These are phyloP conservation scores for Lacanobia oleracea DNA, from an alignment of 2,888 invertebrate species.

Conservation along the genomic window DNA sequence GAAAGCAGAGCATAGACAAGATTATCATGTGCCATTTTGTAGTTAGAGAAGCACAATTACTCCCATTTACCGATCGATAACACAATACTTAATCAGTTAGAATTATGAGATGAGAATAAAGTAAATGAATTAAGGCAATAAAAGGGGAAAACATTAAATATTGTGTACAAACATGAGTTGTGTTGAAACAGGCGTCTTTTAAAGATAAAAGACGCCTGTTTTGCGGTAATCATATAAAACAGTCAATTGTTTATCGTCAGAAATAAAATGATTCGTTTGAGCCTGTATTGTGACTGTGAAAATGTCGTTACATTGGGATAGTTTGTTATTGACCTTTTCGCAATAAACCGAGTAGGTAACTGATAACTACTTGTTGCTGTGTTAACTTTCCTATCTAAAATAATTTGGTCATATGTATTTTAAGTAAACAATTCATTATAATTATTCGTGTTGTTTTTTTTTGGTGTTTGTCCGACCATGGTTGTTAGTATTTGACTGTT, in stretches of 20 bases:
- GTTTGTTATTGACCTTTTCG: constrained; percentile 22
- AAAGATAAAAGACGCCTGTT: constrained; percentile 18
- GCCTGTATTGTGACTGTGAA: constrained; percentile 38
- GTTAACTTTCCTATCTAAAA: background rate
- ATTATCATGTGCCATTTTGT: no score
- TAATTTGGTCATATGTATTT: background rate
- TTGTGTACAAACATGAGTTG: constrained; percentile 1
- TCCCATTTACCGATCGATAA: background rate
- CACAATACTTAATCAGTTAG: background rate
- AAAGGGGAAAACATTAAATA: constrained; percentile 2
- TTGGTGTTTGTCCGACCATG: no score
- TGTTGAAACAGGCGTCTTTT: no score
- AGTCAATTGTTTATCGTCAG: constrained; percentile 27
- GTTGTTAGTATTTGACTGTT: background rate
- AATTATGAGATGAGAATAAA: background rate
- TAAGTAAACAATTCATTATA: background rate
- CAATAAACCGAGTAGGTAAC: constrained; percentile 14
- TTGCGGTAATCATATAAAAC: constrained; percentile 30
- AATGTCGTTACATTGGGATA: constrained; percentile 30
- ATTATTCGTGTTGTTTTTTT: background rate
- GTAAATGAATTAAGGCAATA: background rate
- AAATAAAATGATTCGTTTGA: constrained; percentile 41
- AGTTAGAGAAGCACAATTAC: no score
- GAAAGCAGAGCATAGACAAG: background rate
- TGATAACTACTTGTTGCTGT: background rate